phyloP scores from a whole-genome alignment of 2,888 invertebrate genomes.

The Drosophila algonquin region DNA sequence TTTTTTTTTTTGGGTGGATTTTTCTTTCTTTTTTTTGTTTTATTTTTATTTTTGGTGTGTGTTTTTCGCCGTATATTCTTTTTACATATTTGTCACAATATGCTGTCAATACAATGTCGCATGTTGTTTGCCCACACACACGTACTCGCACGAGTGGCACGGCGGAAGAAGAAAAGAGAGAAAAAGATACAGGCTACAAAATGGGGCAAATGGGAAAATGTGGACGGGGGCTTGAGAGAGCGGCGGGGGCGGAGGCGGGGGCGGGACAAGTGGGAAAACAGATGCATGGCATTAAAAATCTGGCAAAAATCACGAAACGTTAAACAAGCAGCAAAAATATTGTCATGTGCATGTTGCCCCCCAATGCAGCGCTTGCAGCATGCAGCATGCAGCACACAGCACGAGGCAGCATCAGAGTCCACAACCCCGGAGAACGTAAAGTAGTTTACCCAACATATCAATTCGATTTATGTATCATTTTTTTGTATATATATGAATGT shows the following conservation, averaged over 20 bases:
- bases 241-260: not conserved
- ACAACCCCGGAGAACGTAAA: conserved; percentile 44
- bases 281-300: conserved; percentile 69
- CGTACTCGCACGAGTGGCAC: conserved; percentile 59
- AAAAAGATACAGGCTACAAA: conserved; percentile 43
- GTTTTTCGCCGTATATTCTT: conserved; percentile 34
- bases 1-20: conserved; percentile 3
- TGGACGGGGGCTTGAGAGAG: not conserved
- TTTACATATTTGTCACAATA: conserved; percentile 77
- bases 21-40: not conserved
- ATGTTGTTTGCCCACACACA: conserved; percentile 65
- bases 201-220: conserved; percentile 41
- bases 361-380: conserved; percentile 8
- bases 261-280: conserved; percentile 22
- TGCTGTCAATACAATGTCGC: conserved; percentile 73
- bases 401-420: not conserved
- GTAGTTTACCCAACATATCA: conserved; percentile 74
- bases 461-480: conserved; percentile 66
- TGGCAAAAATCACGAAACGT: conserved; percentile 78
- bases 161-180: conserved; percentile 38
- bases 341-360: conserved; percentile 60
- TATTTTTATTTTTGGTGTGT: conserved; percentile 2
- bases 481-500: not conserved
- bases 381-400: conserved; percentile 23
- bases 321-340: conserved; percentile 75